These are phyloP conservation scores for Cirrhinus mrigala DNA, from an alignment of 2,797 vertebrate species.

Conservation along the genomic window DNA sequence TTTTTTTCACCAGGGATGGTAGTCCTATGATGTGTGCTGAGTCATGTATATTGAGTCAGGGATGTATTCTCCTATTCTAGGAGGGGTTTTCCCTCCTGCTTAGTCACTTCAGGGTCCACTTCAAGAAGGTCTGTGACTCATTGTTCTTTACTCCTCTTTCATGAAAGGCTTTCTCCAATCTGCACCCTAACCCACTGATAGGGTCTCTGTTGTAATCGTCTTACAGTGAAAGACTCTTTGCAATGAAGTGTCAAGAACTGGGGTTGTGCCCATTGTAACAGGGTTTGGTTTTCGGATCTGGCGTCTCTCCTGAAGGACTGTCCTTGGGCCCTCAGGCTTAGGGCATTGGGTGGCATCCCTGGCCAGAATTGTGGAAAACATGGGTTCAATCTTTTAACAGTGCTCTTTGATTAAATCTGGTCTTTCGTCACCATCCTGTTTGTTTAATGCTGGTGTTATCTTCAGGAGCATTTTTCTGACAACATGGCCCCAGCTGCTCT, in stretches of 20 bases:
- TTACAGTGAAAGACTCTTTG: background rate
- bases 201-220: background rate
- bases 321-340: background rate
- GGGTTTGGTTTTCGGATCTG: background rate
- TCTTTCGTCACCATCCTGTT: background rate
- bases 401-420: background rate
- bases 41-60: no score
- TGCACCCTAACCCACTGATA: background rate
- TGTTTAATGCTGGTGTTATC: background rate
- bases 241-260: background rate
- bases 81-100: no score
- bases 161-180: background rate
- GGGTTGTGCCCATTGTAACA: background rate
- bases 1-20: no score
- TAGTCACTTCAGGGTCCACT: no score
- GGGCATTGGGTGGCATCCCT: background rate
- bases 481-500: background rate
- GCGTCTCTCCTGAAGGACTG: background rate
- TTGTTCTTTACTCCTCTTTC: background rate
- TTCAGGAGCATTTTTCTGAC: background rate
- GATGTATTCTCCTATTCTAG: no score
- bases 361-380: background rate
- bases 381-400: background rate
- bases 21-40: no score
- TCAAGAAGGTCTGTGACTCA: no score